Evolutionary conservation across 2,113 vertebrate species (phyloP), one percentile per base, ranked within the genome.

Genomic region (Meriones unguiculatus): DNA sequence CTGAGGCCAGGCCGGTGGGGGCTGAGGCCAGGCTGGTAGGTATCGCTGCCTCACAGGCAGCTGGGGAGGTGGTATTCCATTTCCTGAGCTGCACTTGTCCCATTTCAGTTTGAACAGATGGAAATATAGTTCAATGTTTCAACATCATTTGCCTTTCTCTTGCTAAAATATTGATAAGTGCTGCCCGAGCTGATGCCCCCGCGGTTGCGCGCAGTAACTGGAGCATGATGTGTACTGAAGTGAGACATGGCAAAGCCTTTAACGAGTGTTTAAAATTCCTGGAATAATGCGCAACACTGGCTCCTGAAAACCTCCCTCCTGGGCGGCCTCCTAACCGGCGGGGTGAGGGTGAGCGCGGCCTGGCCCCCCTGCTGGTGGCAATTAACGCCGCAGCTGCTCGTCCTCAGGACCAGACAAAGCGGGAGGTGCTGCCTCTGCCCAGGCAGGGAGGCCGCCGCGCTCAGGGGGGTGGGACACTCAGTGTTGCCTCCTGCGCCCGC

Each of bases 81-180:
- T 99, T 98, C 99, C 99, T 62, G 87, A 98, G 96, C 98, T 96
- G 97, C 96, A 97, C 98, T 98, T 98, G 97, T 98, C 98, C 98
- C 99, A 98, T 98, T 99, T 98, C 98, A 99, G 98, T 98, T 98
- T 98, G 99, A 98, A 98, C 99, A 99, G 99, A 99, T 99, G 99
- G 99, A 99, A 99, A 99, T 99, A 98, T 98, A 99, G 98, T 99
- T 99, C 99, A 99, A 98, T 99, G 99, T 99, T 99, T 99, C 99
- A 99, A 99, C 99, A 99, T 99, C 98, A 99, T 99, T 99, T 99
- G 99, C 99, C 99, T 99, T 99, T 99, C 99, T 99, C 95, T 88
- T 98, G 98, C 99, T 99, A 96, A 99, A 99, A 99, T 98, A 99
- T 99, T 99, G 98, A 99, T 99, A 99, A 98, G 94, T 96, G 98